A percentile compares a stretch with the other conserved stretches of the same genome.
Evolutionary conservation across 2,888 invertebrate genomes (phyloP).

Genomic region (Aethes cnicana): DNA sequence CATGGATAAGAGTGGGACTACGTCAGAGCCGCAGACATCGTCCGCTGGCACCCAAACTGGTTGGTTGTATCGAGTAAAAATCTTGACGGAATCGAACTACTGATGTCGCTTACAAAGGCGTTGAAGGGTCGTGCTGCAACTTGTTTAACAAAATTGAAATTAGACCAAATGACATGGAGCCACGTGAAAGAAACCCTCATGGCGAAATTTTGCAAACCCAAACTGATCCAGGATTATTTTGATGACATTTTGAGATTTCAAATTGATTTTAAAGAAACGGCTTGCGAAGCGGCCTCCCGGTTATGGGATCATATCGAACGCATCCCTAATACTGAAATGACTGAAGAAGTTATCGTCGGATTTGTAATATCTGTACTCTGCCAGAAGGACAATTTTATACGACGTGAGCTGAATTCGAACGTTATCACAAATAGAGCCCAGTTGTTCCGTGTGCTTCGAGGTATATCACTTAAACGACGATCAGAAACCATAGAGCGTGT

Average conservation of each 20-base stretch:
- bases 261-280: too few relatives aligned
- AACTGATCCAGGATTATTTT: constrained; percentile 16
- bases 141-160: constrained; percentile 35
- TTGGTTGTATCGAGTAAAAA: constrained; percentile 19
- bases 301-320: too few relatives aligned
- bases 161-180: constrained; percentile 2
- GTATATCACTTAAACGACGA: constrained; percentile 26
- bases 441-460: constrained; percentile 23
- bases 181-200: constrained; percentile 5
- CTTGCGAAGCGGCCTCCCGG: too few relatives aligned
- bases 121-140: constrained; percentile 38
- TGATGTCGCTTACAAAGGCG: constrained; percentile 35
- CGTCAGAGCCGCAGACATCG: too few relatives aligned
- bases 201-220: constrained; percentile 5
- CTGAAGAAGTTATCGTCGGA: constrained; percentile 24
- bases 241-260: too few relatives aligned
- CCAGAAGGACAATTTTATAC: constrained; percentile 10
- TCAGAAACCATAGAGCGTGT: not conserved
- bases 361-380: constrained; percentile 27
- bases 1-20: too few relatives aligned
- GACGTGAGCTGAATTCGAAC: constrained; percentile 27
- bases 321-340: too few relatives aligned
- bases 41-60: too few relatives aligned
- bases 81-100: constrained; percentile 31
- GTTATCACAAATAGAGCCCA: constrained; percentile 20